Base-by-base conservation (phyloP, 2,113 vertebrate species). In the Argyrosomus japonicus region DNA sequence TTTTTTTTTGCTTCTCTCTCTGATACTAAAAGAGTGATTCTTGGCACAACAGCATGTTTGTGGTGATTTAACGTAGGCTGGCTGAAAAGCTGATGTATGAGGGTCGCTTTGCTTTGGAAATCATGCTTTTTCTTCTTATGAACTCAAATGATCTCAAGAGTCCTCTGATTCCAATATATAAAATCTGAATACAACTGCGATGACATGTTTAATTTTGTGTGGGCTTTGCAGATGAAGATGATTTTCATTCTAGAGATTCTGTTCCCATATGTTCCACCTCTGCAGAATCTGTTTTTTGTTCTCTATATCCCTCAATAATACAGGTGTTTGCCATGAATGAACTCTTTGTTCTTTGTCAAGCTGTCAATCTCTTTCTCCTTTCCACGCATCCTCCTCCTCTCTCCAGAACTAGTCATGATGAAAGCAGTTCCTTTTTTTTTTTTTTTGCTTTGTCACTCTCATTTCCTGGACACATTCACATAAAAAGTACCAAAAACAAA, bases 311-410 rank as follows among this genome's bases (percentile, higher is more conserved):
- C 23, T 68, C 18, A 69, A 12, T 51, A 43, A 70, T 71, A 83
- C 69, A 76, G 87, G 74, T 89, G 56, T 84, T 75, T 77, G 25
- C 72, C 54, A 64, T 86, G 75, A 94, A 87, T 82, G 76, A 77
- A 68, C 56, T 63, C 63, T 89, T 90, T 93, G 86, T 90, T 90
- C 75, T 81, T 64, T 79, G 71, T 73, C 57, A 18, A 75, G 65
- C 76, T 78, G 32, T 86, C 72, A 23, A 21, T 56, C 27, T 69
- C 36, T 53, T 48, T 19, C 56, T 81, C 63, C 29, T 69, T 61
- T 74, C 53, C 36, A 62, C 18, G 3, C 15, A 68, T 68, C 48
- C 29, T 48, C 63, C 53, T 68, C 51, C 40, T 68, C 15, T 75
- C 69, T 21, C 15, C 12, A 48, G 64, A 69, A 67, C 40, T 27